Evolutionary conservation across 2,113 vertebrate species (phyloP).

Genomic region (Strigops habroptila): DNA sequence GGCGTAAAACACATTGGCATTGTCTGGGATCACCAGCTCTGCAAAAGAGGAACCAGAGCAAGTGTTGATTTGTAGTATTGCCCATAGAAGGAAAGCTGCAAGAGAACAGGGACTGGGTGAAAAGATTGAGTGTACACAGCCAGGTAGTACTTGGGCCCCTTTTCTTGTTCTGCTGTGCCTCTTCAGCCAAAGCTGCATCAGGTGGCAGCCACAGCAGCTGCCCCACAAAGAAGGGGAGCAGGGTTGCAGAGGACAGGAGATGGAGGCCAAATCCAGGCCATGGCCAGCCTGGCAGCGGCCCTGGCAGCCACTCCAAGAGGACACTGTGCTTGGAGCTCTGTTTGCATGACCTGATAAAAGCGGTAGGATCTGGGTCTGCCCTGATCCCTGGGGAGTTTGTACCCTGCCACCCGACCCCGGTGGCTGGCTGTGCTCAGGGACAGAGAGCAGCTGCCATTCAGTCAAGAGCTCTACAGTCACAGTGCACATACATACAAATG

Average conservation of each 20-base stretch:
- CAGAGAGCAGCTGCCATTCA: neutral
- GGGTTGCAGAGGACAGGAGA: neutral
- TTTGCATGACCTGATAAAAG: fast-evolving
- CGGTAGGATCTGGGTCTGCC: neutral
- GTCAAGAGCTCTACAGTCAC: neutral
- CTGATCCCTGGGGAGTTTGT: neutral
- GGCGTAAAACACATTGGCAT: conserved; percentile 92
- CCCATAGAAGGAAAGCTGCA: neutral
- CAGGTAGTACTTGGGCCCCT: neutral
- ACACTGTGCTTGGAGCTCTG: neutral
- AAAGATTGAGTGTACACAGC: fast-evolving
- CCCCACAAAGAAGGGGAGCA: neutral
- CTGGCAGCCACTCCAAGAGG: neutral
- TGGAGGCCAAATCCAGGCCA: neutral
- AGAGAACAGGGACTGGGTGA: neutral
- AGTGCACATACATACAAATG: fast-evolving
- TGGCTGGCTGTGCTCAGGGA: neutral
- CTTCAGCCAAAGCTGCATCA: fast-evolving
- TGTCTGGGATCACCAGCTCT: conserved; percentile 90
- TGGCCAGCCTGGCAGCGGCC: neutral
- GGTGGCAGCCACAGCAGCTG: neutral
- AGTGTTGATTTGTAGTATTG: neutral
- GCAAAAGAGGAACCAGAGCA: neutral
- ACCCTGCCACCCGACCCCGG: neutral
- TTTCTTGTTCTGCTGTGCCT: neutral